Evolutionary conservation across 2,888 invertebrate species (phyloP), one percentile per base, ranked within the genome.

Genomic region (Electrophaes corylata): DNA sequence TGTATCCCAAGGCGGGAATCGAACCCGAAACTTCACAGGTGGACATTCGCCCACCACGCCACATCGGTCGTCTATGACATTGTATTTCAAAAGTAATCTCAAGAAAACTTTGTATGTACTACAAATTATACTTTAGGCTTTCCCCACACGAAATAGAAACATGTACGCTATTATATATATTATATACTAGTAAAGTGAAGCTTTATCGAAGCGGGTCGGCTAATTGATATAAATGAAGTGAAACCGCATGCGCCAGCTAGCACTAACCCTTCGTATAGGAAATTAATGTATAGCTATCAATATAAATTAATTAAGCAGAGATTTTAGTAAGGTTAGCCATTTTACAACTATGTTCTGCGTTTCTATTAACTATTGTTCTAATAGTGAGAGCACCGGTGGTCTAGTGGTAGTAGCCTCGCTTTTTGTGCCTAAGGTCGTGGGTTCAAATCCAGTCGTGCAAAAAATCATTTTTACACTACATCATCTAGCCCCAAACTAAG

Each of bases 181-280:
- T n/a, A n/a, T n/a, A n/a, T n/a, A 8, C 10, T 47, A 23, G 48
- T 37, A 49, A 39, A 11, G 44, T 12, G 33, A 49, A 56, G 49
- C 43, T 40, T 18, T 29, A 39, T 39, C 31, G 23, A 23, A 37
- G 5, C 43, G 47, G 50, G 5, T 23, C 3, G 45, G 16, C 50
- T 57, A 57, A 57, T 57, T 50, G 56, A 45, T 57, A 57, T 50
- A 50, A 57, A 50, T 57, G 50, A 50, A 50, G 50, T 4, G 31
- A 50, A 50, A 45, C 56, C 45, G 40, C 45, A 33, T 12, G 35
- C 41, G 37, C 20, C 4, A 16, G 37, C 37, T 33, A 20, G 19
- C 14, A 8, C 12, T 20, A 41, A 33, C 46, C 47, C 33, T 20
- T 37, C 23, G 37, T 19, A 35, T 12, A 10, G 33, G 40, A 29